Conservation (phyloP, 1,140 invertebrate species). For the Eurosta solidaginis region DNA sequence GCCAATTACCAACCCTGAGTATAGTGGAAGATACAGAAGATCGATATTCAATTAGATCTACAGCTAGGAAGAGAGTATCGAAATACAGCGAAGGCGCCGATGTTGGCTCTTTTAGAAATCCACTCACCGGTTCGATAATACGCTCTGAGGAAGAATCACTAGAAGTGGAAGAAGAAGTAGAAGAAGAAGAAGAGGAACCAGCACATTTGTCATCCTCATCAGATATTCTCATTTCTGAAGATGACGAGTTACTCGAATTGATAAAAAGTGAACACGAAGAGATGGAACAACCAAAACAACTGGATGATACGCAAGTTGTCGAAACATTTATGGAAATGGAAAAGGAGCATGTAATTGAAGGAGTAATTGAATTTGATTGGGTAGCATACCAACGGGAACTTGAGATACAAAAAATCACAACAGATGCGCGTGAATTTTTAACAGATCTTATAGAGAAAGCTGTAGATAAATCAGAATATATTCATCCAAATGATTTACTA, state of each 20-base stretch:
- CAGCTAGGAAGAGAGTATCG: background rate
- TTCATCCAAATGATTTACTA: slow-evolving; percentile 26
- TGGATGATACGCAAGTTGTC: background rate
- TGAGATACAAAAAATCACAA: background rate
- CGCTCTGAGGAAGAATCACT: background rate
- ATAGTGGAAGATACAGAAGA: background rate
- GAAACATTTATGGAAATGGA: slow-evolving; percentile 24
- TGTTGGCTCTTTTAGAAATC: slow-evolving; percentile 1
- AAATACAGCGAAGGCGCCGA: background rate
- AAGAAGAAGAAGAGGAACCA: background rate
- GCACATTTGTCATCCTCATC: background rate
- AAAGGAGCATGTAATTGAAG: background rate
- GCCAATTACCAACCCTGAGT: background rate
- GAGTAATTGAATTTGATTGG: background rate
- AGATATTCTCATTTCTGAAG: background rate
- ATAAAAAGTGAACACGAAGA: background rate
- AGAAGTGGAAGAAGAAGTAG: background rate
- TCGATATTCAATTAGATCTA: too few species aligned
- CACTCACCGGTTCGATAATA: background rate
- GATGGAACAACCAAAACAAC: background rate
- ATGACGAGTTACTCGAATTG: slow-evolving; percentile 9
- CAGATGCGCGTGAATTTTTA: slow-evolving; percentile 11
- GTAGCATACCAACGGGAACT: background rate
- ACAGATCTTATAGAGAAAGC: slow-evolving; percentile 8
- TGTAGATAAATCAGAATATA: slow-evolving; percentile 30